A percentile compares a stretch with the other conserved stretches of the same genome.
phyloP scores from a whole-genome alignment of 1,140 invertebrate genomes.

The Cepaea nemoralis region DNA sequence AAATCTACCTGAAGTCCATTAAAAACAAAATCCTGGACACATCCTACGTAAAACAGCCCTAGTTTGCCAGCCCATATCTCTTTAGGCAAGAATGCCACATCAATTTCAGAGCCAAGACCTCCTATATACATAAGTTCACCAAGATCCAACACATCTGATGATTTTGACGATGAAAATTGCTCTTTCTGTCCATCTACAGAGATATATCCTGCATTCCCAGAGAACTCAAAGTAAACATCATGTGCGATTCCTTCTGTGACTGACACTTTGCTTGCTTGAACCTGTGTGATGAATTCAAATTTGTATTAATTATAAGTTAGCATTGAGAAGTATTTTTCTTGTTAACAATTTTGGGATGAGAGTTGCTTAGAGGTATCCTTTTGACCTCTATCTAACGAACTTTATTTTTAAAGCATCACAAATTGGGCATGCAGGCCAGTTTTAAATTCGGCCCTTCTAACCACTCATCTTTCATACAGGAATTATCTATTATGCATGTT shows the following conservation, averaged over 20 bases:
- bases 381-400: too few species aligned
- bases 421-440: too few species aligned
- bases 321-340: too few species aligned
- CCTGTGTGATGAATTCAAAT: conserved; percentile 77
- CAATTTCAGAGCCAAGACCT: conserved; percentile 73
- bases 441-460: too few species aligned
- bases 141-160: conserved; percentile 82
- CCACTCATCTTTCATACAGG: too few species aligned
- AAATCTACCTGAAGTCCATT: conserved; percentile 94
- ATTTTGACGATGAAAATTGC: conserved; percentile 85
- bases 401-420: too few species aligned
- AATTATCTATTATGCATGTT: too few species aligned
- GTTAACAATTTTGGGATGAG: too few species aligned
- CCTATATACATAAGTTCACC: conserved; percentile 89
- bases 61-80: conserved; percentile 92
- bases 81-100: conserved; percentile 80
- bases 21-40: conserved; percentile 91
- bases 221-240: conserved; percentile 76
- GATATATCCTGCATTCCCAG: conserved; percentile 84
- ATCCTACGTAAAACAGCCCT: conserved; percentile 93
- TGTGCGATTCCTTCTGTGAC: conserved; percentile 95
- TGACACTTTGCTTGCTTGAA: conserved; percentile 70
- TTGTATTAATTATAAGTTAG: too few species aligned
- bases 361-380: too few species aligned
- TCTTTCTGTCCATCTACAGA: conserved; percentile 89